Percentiles rank a stretch among this genome's conserved stretches.
These are phyloP conservation scores for Pholis gunnellus DNA, from an alignment of 2,113 vertebrate species.

Conservation along the genomic window DNA sequence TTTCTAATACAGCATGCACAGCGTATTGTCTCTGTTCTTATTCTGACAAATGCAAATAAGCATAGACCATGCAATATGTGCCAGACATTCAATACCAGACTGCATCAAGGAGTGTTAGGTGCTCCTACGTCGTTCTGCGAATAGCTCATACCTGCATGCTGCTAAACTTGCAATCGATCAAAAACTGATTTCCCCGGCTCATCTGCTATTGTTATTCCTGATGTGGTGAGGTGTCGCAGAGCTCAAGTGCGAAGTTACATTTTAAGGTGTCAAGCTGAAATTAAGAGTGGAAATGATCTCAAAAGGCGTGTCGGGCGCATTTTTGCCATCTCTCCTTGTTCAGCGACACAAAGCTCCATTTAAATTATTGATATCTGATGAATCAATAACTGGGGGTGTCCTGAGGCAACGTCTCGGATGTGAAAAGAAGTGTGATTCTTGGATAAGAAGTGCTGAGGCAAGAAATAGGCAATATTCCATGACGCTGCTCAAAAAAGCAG, in stretches of 20 bases:
- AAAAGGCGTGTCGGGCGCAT: background rate
- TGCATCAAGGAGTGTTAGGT: background rate
- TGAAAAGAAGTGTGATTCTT: slow-evolving; percentile 17
- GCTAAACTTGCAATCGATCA: background rate
- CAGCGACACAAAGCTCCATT: background rate
- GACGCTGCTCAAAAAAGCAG: background rate
- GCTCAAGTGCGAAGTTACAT: background rate
- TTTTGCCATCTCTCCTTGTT: background rate
- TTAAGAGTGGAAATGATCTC: background rate
- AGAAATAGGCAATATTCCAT: background rate
- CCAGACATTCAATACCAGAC: background rate
- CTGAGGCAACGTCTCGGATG: background rate
- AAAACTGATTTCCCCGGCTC: background rate
- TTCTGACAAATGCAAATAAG: background rate
- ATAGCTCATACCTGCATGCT: background rate
- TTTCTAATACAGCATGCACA: background rate
- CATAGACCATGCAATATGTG: background rate
- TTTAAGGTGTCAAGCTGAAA: background rate
- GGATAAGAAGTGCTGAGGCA: background rate
- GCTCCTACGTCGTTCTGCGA: background rate
- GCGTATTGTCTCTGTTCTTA: background rate
- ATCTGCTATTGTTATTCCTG: background rate
- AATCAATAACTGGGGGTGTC: slow-evolving; percentile 15
- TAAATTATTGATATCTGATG: slow-evolving; percentile 8
- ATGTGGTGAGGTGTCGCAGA: background rate